Percentiles rank a stretch among this genome's conserved stretches.
These are phyloP conservation scores for Austrofundulus limnaeus DNA, from an alignment of 2,113 vertebrate species.

Conservation along the genomic window DNA sequence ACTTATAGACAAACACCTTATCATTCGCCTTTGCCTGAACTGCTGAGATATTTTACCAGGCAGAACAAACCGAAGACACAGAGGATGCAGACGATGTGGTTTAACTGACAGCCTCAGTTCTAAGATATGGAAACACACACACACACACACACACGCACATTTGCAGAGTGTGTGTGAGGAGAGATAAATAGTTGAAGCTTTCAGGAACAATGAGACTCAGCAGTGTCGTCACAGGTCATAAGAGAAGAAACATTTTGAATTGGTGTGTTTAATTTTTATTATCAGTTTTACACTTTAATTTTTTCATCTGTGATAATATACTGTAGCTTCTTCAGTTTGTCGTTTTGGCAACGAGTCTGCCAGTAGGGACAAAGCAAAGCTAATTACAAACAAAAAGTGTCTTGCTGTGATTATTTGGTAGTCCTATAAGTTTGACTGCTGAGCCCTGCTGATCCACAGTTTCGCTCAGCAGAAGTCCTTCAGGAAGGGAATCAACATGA, in stretches of 20 bases:
- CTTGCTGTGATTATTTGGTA: conserved; percentile 20
- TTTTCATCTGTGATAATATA: conserved; percentile 12
- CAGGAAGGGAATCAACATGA: conserved; percentile 16
- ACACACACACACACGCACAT: neutral
- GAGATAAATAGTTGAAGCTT: conserved; percentile 65
- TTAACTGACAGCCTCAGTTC: conserved; percentile 44
- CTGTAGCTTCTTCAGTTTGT: neutral
- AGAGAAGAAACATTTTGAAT: conserved; percentile 21
- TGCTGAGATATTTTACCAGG: neutral
- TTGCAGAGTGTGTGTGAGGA: conserved; percentile 26
- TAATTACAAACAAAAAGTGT: conserved; percentile 12
- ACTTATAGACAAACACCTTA: too few relatives aligned
- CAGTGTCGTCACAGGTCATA: neutral
- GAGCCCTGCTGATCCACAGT: conserved; percentile 15
- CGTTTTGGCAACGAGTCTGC: conserved; percentile 13
- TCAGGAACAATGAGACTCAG: conserved; percentile 39
- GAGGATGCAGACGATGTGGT: conserved; percentile 61
- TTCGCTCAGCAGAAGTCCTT: conserved; percentile 23
- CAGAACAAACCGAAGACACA: neutral
- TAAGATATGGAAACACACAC: conserved; percentile 35
- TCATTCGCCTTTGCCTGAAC: neutral
- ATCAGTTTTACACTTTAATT: conserved; percentile 17
- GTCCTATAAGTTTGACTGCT: conserved; percentile 21
- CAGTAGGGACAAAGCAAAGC: conserved; percentile 11
- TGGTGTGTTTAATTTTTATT: conserved; percentile 37